Evolutionary conservation across 2,888 invertebrate species (phyloP).

Genomic region (Taphrorychus bicolor): DNA sequence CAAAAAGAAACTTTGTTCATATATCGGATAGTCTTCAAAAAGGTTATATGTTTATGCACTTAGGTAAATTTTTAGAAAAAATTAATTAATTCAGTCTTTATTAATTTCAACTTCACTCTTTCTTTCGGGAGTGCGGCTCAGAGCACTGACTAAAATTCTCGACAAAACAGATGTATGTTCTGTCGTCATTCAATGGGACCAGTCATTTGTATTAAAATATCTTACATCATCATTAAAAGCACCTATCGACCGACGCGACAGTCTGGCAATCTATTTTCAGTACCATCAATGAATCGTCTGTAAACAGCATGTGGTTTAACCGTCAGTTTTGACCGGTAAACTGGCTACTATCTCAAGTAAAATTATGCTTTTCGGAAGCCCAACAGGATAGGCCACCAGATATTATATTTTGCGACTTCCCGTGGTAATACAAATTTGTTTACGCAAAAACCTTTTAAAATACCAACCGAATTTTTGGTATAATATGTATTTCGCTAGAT

Average conservation of each 20-base stretch:
- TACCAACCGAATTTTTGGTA: too few species aligned
- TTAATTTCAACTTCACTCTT: too few species aligned
- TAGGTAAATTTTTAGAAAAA: too few species aligned
- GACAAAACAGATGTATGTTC: too few species aligned
- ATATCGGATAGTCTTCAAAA: too few species aligned
- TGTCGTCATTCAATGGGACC: neutral
- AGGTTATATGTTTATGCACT: too few species aligned
- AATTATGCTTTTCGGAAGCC: neutral
- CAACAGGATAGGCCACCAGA: neutral
- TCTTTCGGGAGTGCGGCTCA: too few species aligned
- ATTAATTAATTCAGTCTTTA: too few species aligned
- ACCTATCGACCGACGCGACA: neutral
- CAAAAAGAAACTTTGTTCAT: too few species aligned
- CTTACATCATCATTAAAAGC: conserved; percentile 1
- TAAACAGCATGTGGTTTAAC: neutral
- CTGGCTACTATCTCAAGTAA: neutral
- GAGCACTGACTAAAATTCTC: too few species aligned
- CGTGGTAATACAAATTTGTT: neutral
- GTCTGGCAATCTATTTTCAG: neutral
- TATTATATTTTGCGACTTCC: neutral
- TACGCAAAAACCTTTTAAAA: neutral
- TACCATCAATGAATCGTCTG: conserved; percentile 1
- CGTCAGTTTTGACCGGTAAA: neutral
- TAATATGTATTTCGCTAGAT: too few species aligned
- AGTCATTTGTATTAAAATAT: neutral